These are phyloP conservation scores for Sebastes oblongus DNA, from an alignment of 2,797 vertebrate genomes.

Conservation along the genomic window DNA sequence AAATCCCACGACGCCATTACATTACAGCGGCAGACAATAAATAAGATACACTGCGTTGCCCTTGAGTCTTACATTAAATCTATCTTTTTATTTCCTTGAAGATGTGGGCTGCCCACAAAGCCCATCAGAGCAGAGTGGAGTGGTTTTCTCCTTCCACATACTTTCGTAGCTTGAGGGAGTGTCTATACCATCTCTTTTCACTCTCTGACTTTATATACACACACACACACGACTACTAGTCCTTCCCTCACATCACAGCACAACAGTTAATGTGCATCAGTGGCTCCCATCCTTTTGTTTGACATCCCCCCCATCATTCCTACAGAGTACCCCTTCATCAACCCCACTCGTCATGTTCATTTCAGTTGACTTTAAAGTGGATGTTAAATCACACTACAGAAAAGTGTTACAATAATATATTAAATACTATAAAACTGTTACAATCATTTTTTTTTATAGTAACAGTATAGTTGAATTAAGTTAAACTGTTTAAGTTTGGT, in stretches of 20 bases:
- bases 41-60: conserved; percentile 1
- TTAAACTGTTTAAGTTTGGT: not conserved
- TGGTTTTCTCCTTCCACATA: conserved; percentile 9
- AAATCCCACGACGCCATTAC: conserved; percentile 19
- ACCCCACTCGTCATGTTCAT: not conserved
- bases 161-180: not conserved
- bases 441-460: too few species aligned
- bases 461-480: not conserved
- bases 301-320: not conserved
- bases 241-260: not conserved
- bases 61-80: not conserved
- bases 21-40: conserved; percentile 28
- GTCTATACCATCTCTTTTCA: not conserved
- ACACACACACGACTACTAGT: not conserved
- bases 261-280: not conserved
- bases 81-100: conserved; percentile 2
- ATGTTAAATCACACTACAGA: not conserved
- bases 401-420: not conserved
- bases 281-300: not conserved
- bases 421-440: too few species aligned
- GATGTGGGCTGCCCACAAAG: conserved; percentile 29
- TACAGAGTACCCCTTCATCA: not conserved
- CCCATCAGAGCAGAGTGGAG: conserved; percentile 16
- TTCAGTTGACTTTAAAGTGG: too few species aligned
- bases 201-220: not conserved